Evolutionary conservation across 2,888 invertebrate genomes (phyloP).

Genomic region (Oconnorella tubifera): DNA sequence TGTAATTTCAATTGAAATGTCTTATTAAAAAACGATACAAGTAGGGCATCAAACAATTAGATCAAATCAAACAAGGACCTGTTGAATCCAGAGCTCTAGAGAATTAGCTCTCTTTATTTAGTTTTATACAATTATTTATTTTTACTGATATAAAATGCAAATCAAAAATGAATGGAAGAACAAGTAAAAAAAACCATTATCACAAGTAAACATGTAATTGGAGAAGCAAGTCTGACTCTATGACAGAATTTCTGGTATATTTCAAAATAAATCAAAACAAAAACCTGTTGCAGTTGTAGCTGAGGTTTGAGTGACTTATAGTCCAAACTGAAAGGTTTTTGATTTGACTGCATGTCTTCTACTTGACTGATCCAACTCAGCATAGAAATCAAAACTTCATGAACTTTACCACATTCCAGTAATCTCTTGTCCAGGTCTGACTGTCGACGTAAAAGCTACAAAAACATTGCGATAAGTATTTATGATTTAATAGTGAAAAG

Average conservation of each 20-base stretch:
- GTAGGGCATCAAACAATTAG: no score
- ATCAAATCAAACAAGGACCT: no score
- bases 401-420: conserved; percentile 92
- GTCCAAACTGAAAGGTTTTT: conserved; percentile 93
- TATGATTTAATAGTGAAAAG: no score
- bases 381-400: conserved; percentile 84
- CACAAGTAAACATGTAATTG: background rate
- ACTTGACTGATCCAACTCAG: conserved; percentile 95
- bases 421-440: conserved; percentile 68
- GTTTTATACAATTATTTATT: background rate
- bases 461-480: background rate
- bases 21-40: no score
- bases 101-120: no score
- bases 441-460: conserved; percentile 18
- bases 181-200: no score
- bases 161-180: background rate
- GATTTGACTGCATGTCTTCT: conserved; percentile 93
- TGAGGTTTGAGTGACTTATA: conserved; percentile 98
- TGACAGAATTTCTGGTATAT: no score
- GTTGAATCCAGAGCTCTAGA: no score
- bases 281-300: conserved; percentile 88
- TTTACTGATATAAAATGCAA: background rate
- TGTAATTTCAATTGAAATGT: no score
- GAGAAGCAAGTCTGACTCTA: no score
- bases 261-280: conserved; percentile 4